A percentile compares a stretch with the other conserved stretches of the same genome.
phyloP scores from a whole-genome alignment of 2,888 invertebrate species.

The Hedya salicella region DNA sequence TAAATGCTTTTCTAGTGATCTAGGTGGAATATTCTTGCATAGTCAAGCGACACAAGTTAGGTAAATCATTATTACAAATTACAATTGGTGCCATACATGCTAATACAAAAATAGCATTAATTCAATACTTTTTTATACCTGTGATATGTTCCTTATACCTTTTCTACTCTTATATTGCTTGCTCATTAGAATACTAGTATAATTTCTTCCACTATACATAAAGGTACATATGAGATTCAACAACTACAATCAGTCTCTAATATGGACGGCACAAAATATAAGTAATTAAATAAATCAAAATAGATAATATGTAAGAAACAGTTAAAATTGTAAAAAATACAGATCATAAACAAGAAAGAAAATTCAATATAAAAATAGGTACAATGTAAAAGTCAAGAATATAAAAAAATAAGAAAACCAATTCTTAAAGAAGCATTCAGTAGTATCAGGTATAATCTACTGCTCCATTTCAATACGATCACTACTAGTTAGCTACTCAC shows the following conservation, averaged over 20 bases:
- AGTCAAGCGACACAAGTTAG: too few relatives aligned
- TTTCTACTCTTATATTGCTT: too few relatives aligned
- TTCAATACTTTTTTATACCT: too few relatives aligned
- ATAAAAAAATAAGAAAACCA: background rate
- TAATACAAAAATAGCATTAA: too few relatives aligned
- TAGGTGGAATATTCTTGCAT: too few relatives aligned
- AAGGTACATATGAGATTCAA: conserved; percentile 13
- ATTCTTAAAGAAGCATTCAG: background rate
- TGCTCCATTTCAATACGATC: background rate
- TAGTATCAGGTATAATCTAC: background rate
- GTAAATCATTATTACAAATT: too few relatives aligned
- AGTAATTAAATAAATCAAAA: background rate
- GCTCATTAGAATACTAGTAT: too few relatives aligned
- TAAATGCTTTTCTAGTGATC: too few relatives aligned
- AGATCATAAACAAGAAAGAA: background rate
- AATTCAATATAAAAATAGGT: background rate
- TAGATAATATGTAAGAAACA: background rate
- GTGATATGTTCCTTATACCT: too few relatives aligned
- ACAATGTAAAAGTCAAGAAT: background rate
- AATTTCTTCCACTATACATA: too few relatives aligned
- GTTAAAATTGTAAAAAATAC: background rate
- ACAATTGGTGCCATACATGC: too few relatives aligned
- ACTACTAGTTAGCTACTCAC: background rate
- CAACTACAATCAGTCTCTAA: conserved; percentile 37
- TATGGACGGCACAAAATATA: conserved; percentile 40